Evolutionary conservation across 2,888 invertebrate genomes (phyloP).

Genomic region (Phyllotreta striolata): DNA sequence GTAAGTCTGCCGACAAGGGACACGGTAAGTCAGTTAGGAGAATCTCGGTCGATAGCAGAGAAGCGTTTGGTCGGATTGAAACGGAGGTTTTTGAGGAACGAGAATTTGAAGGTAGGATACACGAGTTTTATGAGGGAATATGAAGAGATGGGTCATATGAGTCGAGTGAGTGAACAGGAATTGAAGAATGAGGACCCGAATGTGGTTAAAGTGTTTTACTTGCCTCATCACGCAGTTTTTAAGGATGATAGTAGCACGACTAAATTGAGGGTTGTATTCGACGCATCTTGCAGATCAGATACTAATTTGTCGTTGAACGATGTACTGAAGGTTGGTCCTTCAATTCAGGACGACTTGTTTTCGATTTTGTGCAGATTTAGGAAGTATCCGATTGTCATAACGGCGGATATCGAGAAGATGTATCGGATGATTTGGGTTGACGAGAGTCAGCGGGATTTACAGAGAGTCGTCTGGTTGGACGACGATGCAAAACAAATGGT

Average conservation of each 20-base stretch:
- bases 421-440: conserved; percentile 28
- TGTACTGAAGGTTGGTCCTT: conserved; percentile 30
- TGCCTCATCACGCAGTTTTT: conserved; percentile 30
- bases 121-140: conserved; percentile 5
- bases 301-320: conserved; percentile 1
- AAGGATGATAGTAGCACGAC: conserved; percentile 29
- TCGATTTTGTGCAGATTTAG: conserved; percentile 34
- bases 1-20: neutral
- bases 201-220: neutral
- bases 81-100: neutral
- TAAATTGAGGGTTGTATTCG: conserved; percentile 26
- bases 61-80: neutral
- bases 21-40: neutral
- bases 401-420: conserved; percentile 34
- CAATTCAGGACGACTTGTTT: conserved; percentile 32
- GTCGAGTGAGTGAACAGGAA: neutral
- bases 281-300: neutral
- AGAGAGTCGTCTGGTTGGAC: conserved; percentile 29
- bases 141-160: conserved; percentile 9
- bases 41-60: neutral
- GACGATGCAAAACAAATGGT: neutral
- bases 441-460: conserved; percentile 26
- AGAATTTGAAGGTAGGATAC: neutral
- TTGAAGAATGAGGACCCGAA: neutral
- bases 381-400: conserved; percentile 19